Evolutionary conservation across 1,140 invertebrate genomes (phyloP), one percentile per base, ranked within the genome.

Genomic region (Heliconius melpomene): DNA sequence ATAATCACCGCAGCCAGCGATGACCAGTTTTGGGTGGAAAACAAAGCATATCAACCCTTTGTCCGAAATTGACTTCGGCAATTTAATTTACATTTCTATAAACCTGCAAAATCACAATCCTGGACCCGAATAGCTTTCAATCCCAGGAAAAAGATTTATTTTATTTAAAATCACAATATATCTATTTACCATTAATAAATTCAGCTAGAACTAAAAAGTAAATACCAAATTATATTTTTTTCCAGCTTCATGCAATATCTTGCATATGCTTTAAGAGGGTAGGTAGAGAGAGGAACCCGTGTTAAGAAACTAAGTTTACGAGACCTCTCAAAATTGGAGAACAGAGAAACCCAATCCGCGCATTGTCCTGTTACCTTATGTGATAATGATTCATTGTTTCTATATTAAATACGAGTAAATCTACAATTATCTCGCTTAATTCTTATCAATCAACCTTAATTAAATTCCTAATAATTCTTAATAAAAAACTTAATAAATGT

Each of bases 1-100:
- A 57, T 57, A 57, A 57, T 57, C 20, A 57, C 54, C n/a, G 20
- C 23, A 57, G 54, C 54, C 72, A 75, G 80, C 79, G 66, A 38
- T 57, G 54, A 71, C 75, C 72, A 74, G 75, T 40, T 73, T 36
- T 7, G 38, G 5, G 72, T 36, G 23, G 71, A 46, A 72, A 71
- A 78, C 74, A 78, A 81, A 89, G 71, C 71, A 11, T 71, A 52
- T 75, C 75, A 75, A 75, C 75, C 77, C 70, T 78, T 81, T 81
- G 80, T 78, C 40, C 13, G 66, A 78, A 81, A 78, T 81, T 75
- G 74, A 81, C 71, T 78, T 76, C 70, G 74, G 60, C 74, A 81
- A 81, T 81, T 78, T 81, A 78, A 81, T 81, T 81, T 81, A 73
- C 75, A 81, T 81, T 77, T 81, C 79, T 81, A 78, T 81, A 81